A percentile compares a stretch with the other conserved stretches of the same genome.
Evolutionary conservation across 2,797 vertebrate species (phyloP).

Genomic region (Scarus forsteni): DNA sequence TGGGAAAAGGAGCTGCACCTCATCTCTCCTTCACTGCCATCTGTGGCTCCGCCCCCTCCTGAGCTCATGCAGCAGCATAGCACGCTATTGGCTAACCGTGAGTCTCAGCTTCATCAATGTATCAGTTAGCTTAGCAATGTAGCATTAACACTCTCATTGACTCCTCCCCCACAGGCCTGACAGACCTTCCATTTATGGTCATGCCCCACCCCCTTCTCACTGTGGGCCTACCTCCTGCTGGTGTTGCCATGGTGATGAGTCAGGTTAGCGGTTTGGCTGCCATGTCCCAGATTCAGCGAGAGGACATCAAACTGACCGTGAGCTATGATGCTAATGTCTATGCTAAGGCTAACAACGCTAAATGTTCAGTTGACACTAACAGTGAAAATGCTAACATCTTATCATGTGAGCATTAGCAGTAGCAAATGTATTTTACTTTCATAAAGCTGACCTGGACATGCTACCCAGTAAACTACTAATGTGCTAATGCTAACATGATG

Average conservation of each 20-base stretch:
- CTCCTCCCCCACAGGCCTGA: conserved; percentile 81
- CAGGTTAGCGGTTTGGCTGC: conserved; percentile 92
- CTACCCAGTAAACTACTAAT: not conserved
- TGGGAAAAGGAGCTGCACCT: conserved; percentile 92
- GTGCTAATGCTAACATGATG: not conserved
- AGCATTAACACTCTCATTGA: not conserved
- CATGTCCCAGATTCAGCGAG: conserved; percentile 86
- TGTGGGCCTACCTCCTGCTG: conserved; percentile 92
- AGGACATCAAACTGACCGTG: conserved; percentile 37
- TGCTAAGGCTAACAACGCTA: accelerated
- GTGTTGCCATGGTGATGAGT: conserved; percentile 95
- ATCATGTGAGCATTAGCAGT: too few species aligned
- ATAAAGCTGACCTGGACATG: too few species aligned
- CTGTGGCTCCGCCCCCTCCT: conserved; percentile 58
- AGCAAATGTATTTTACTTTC: too few species aligned
- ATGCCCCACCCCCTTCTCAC: conserved; percentile 94
- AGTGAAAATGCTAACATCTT: too few species aligned
- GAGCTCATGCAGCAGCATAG: conserved; percentile 89
- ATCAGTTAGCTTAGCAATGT: conserved; percentile 1
- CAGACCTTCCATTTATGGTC: conserved; percentile 93
- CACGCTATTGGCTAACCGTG: conserved; percentile 89
- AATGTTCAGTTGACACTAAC: too few species aligned
- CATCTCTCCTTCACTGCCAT: conserved; percentile 75
- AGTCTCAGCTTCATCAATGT: conserved; percentile 28
- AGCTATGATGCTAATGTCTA: not conserved